Evolutionary conservation across 2,113 vertebrate genomes (phyloP).

Genomic region (Odontophorus gujanensis): DNA sequence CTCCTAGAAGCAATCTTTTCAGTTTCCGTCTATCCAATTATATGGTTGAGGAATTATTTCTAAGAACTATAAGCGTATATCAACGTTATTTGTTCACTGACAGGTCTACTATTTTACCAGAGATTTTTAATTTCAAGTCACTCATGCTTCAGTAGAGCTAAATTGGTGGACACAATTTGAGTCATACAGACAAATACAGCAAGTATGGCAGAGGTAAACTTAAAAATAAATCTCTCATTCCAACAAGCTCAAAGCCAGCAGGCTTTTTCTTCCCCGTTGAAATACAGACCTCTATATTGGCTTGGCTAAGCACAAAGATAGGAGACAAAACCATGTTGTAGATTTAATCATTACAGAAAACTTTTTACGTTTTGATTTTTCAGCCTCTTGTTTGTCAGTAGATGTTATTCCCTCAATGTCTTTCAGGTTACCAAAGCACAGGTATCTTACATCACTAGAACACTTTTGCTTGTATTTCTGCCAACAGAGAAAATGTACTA

Average conservation of each 20-base stretch:
- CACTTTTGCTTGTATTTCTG: background rate
- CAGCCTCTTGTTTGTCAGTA: background rate
- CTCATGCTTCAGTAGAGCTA: conserved; percentile 11
- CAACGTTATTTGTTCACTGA: background rate
- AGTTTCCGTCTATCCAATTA: background rate
- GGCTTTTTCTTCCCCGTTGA: background rate
- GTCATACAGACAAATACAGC: conserved; percentile 21
- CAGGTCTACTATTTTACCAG: background rate
- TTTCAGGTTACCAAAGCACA: background rate
- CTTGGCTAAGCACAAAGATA: background rate
- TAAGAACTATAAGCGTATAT: background rate
- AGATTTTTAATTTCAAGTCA: conserved; percentile 3
- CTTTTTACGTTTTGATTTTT: background rate
- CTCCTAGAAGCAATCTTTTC: background rate
- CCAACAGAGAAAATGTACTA: background rate
- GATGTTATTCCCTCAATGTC: background rate
- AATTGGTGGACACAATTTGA: background rate
- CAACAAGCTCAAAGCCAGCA: conserved; percentile 1
- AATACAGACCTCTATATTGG: conserved; percentile 1
- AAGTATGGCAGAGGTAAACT: background rate
- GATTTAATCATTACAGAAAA: background rate
- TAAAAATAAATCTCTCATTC: conserved; percentile 49
- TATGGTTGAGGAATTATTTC: background rate
- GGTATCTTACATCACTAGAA: background rate
- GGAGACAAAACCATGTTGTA: background rate